Evolutionary conservation across 2,888 invertebrate species (phyloP).

Genomic region (Orthosia incerta): DNA sequence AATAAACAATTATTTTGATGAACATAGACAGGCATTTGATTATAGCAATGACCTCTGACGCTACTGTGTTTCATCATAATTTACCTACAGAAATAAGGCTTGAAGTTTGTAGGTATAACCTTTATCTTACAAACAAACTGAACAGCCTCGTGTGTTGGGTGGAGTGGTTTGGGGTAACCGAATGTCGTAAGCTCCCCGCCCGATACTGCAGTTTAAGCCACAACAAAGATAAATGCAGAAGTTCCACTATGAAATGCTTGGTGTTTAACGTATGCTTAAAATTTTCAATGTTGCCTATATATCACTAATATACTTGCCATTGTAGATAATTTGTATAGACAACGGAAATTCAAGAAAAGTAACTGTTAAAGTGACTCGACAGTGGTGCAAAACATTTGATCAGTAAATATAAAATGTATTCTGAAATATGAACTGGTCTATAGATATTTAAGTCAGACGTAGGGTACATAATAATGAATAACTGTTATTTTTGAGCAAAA

Average conservation of each 20-base stretch:
- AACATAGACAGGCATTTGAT: too few species aligned
- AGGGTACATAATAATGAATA: neutral
- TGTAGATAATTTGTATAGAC: neutral
- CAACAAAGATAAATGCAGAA: neutral
- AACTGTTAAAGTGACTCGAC: neutral
- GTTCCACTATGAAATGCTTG: neutral
- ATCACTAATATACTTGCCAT: too few species aligned
- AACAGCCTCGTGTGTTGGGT: neutral
- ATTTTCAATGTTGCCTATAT: neutral
- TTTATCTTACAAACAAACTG: neutral
- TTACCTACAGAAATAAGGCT: too few species aligned
- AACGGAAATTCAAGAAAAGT: neutral
- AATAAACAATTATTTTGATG: too few species aligned
- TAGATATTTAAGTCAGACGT: neutral
- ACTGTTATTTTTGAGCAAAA: neutral
- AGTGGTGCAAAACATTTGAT: neutral
- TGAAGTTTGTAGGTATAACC: neutral
- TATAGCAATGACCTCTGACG: too few species aligned
- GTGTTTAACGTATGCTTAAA: neutral
- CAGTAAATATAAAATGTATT: neutral
- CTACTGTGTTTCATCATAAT: too few species aligned
- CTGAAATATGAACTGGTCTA: neutral
- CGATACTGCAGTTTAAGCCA: constrained; percentile 43
- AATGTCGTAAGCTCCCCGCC: constrained; percentile 17
- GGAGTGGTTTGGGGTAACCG: neutral